Evolutionary conservation across 2,888 invertebrate species (phyloP).

Genomic region (Napeogenes inachia): DNA sequence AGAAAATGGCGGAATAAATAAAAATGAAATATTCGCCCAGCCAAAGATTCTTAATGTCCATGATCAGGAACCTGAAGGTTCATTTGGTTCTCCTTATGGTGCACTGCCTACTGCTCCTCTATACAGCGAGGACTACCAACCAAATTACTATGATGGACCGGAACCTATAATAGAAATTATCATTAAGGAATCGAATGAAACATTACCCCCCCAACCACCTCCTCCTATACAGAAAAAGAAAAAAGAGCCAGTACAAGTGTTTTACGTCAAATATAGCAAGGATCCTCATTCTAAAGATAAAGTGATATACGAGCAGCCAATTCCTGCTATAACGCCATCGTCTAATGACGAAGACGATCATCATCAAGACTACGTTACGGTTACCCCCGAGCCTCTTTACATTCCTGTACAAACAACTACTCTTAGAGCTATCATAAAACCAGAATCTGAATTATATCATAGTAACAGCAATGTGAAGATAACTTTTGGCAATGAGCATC

Average conservation of each 20-base stretch:
- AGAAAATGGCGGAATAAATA: conserved; percentile 60
- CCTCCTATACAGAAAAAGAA: conserved; percentile 72
- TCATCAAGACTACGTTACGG: conserved; percentile 75
- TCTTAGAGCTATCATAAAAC: conserved; percentile 88
- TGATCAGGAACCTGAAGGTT: conserved; percentile 65
- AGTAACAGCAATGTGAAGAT: conserved; percentile 88
- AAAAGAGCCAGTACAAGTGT: conserved; percentile 93
- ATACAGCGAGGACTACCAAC: conserved; percentile 69
- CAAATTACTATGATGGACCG: conserved; percentile 84
- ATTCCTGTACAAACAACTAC: conserved; percentile 85
- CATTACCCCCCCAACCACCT: conserved; percentile 81
- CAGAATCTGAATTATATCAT: conserved; percentile 90
- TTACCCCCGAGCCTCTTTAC: conserved; percentile 71
- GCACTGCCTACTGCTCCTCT: conserved; percentile 65
- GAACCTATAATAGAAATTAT: conserved; percentile 95
- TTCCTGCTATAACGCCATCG: conserved; percentile 86
- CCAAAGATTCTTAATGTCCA: conserved; percentile 66
- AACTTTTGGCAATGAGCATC: conserved; percentile 85
- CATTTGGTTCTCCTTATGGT: conserved; percentile 70
- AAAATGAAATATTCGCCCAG: conserved; percentile 71
- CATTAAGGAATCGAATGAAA: conserved; percentile 92
- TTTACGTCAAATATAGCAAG: conserved; percentile 93
- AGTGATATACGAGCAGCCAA: conserved; percentile 87
- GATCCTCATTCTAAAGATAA: conserved; percentile 85
- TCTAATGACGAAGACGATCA: conserved; percentile 81